These are phyloP conservation scores for Oryzias curvinotus DNA, from an alignment of 2,113 vertebrate species.

Conservation along the genomic window DNA sequence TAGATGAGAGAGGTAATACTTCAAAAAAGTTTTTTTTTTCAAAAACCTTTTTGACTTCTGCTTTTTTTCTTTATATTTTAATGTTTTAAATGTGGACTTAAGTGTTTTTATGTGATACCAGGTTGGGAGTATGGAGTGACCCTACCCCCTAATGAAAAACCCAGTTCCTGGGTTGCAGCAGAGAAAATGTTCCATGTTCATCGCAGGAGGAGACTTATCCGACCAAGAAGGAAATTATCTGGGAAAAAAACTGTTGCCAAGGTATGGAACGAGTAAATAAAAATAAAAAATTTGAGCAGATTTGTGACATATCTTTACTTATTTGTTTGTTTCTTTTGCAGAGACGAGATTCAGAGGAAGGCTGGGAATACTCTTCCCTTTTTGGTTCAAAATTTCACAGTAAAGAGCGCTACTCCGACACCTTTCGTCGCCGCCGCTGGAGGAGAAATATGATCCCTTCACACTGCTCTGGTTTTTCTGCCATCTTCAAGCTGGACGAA, in stretches of 20 bases:
- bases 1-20: conserved; percentile 89
- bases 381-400: conserved; percentile 98
- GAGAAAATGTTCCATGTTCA: conserved; percentile 98
- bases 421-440: conserved; percentile 91
- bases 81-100: background rate
- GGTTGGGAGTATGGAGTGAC: conserved; percentile 98
- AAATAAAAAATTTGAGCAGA: background rate
- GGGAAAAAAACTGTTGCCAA: conserved; percentile 60
- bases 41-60: background rate
- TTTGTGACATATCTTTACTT: background rate
- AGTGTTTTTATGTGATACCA: conserved; percentile 42
- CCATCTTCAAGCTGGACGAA: conserved; percentile 95
- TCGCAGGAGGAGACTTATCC: conserved; percentile 86
- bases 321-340: conserved; percentile 25
- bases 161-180: conserved; percentile 91
- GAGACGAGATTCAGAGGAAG: conserved; percentile 80
- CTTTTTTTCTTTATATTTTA: background rate
- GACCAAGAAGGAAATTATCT: conserved; percentile 83
- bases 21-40: background rate
- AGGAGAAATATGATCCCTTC: conserved; percentile 94
- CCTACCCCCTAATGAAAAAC: conserved; percentile 91
- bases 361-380: conserved; percentile 96
- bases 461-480: conserved; percentile 84
- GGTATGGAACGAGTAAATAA: conserved; percentile 65
- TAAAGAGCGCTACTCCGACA: conserved; percentile 89